These are phyloP conservation scores for Hyposoter didymator DNA, from an alignment of 2,888 invertebrate species.

Conservation along the genomic window DNA sequence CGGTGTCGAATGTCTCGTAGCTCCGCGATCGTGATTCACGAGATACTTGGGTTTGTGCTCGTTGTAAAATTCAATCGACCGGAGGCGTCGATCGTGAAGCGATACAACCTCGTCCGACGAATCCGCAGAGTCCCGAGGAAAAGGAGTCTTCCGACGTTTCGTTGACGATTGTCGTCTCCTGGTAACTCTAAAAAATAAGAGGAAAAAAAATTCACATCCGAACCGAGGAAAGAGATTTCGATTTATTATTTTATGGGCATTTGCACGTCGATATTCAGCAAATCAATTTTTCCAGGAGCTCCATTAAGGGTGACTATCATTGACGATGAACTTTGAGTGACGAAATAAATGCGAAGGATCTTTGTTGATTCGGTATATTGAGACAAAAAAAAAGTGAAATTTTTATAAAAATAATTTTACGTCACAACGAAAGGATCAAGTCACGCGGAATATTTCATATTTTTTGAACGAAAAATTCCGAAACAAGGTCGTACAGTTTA, in stretches of 20 bases:
- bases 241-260: too few relatives aligned
- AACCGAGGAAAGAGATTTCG: too few relatives aligned
- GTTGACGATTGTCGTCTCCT: constrained; percentile 69
- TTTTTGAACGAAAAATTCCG: neutral
- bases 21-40: constrained; percentile 70
- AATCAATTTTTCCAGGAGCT: too few relatives aligned
- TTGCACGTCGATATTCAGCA: too few relatives aligned
- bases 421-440: neutral
- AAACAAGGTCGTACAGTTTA: neutral
- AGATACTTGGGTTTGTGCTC: constrained; percentile 76
- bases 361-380: neutral
- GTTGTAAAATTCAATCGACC: constrained; percentile 78
- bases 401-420: neutral
- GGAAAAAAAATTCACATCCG: neutral
- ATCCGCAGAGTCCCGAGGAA: constrained; percentile 63
- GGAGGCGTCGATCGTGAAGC: constrained; percentile 76
- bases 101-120: constrained; percentile 76
- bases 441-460: neutral
- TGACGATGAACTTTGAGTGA: neutral
- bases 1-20: constrained; percentile 65
- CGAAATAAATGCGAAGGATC: neutral
- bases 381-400: neutral
- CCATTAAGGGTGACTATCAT: too few relatives aligned
- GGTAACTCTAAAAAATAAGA: constrained; percentile 60
- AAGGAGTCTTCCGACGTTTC: constrained; percentile 63